Evolutionary conservation across 2,113 vertebrate species (phyloP).

Genomic region (Rhinolophus sinicus): DNA sequence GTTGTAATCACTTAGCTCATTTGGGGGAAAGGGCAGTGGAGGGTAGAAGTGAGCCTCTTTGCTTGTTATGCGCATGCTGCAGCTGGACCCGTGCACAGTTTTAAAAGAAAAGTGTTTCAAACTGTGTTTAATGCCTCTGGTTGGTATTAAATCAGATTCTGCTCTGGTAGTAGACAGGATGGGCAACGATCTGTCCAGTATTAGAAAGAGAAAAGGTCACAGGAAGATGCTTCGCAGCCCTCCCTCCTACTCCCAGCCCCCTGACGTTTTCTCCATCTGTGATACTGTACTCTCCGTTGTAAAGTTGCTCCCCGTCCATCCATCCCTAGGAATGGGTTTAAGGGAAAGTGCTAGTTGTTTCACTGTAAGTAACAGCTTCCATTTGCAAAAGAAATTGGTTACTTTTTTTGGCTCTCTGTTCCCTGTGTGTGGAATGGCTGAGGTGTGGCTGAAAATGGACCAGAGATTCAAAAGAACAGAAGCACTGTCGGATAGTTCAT

Average conservation of each 20-base stretch:
- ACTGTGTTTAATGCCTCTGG: neutral
- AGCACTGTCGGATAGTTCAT: neutral
- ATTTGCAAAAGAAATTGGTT: neutral
- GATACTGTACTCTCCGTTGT: neutral
- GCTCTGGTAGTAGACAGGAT: neutral
- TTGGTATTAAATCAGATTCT: conserved; percentile 4
- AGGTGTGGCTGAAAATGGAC: neutral
- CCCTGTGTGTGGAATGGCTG: neutral
- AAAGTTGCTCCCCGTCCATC: neutral
- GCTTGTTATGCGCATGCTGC: neutral
- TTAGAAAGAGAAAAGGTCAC: neutral
- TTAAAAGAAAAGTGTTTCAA: conserved; percentile 26
- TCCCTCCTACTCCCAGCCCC: neutral
- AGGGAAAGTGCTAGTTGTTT: neutral
- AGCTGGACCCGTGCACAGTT: neutral
- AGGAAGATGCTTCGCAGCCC: neutral
- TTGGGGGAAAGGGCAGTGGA: neutral
- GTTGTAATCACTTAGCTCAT: neutral
- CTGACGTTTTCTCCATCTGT: neutral
- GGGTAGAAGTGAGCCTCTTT: neutral
- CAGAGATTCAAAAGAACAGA: neutral
- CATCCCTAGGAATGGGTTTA: neutral
- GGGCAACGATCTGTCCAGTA: neutral
- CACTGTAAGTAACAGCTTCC: neutral
- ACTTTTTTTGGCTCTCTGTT: neutral